Base-by-base conservation (phyloP, 2,113 vertebrate genomes). In the Antennarius striatus region DNA sequence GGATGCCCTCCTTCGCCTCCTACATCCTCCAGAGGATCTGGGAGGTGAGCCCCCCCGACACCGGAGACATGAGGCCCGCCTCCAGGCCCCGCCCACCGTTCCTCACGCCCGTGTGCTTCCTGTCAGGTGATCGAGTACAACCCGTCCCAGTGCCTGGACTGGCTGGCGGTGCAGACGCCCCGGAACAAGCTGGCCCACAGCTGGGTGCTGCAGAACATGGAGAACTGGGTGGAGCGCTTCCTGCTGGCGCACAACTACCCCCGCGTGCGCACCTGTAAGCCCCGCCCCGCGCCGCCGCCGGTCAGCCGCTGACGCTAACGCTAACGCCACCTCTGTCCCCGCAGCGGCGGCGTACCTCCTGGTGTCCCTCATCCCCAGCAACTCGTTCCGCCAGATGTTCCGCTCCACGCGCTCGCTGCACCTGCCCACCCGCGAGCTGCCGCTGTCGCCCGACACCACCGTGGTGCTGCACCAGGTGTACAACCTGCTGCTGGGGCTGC, bases 371-470 rank as follows among this genome's bases (percentile, higher is more conserved):
- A 99, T 99, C 91, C 98, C 98, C 85, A 99, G 98, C 90, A 99
- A 99, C 95, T 99, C 98, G 68, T 99, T 99, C 92, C 96, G 98
- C 71, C 97, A 99, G 93, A 99, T 99, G 97, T 99, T 99, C 83
- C 95, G 98, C 84, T 99, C 97, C 53, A 98, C 98, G 0, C 96
- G 98, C 76, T 99, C 98, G 17, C 93, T 98, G 77, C 96, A 99
- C 94, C 93, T 98, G 90, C 95, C 96, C 52, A 98, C 96, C 0
- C 94, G 98, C 0, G 97, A 99, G 89, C 94, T 99, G 78, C 98
- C 97, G 10, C 95, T 99, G 77, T 98, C 97, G 56, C 95, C 96
- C 0, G 98, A 99, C 92, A 97, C 96, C 80, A 99, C 98, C 3
- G 95, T 96, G 75, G 96, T 99, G 29, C 95, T 99, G 15, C 98